Evolutionary conservation across 1,140 invertebrate species (phyloP).

Genomic region (Schlechtendalia chinensis): DNA sequence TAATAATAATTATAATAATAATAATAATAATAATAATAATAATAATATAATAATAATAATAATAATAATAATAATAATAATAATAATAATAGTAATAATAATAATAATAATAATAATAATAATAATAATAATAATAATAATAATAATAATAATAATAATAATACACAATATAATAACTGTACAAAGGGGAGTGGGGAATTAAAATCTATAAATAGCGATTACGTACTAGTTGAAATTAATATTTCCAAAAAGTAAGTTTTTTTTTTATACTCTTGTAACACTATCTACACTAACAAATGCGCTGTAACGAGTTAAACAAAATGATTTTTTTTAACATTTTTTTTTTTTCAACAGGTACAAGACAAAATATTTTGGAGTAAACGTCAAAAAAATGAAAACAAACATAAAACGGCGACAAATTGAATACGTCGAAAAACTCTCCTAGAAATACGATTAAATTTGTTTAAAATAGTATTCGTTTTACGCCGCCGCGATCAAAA

Average conservation of each 20-base stretch:
- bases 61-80: conserved; percentile 13
- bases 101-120: conserved; percentile 18
- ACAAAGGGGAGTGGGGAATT: neutral
- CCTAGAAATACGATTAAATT: conserved; percentile 41
- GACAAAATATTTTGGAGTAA: conserved; percentile 17
- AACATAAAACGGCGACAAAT: conserved; percentile 28
- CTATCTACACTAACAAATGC: conserved; percentile 49
- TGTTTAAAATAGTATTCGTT: conserved; percentile 12
- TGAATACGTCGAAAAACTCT: conserved; percentile 1
- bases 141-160: neutral
- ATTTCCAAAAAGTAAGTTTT: neutral
- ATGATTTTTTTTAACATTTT: neutral
- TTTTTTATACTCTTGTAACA: neutral
- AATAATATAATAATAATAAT: neutral
- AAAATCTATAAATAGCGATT: conserved; percentile 30
- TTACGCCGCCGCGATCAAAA: conserved; percentile 16
- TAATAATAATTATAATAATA: no score
- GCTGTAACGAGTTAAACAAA: conserved; percentile 44
- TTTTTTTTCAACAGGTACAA: conserved; percentile 42
- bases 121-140: conserved; percentile 7
- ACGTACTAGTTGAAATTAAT: neutral
- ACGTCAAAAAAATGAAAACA: neutral
- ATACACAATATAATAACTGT: conserved; percentile 27
- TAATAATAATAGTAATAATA: neutral
- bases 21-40: no score